These are phyloP conservation scores for Laticauda laticaudata DNA, from an alignment of 2,113 vertebrate species.

Conservation along the genomic window DNA sequence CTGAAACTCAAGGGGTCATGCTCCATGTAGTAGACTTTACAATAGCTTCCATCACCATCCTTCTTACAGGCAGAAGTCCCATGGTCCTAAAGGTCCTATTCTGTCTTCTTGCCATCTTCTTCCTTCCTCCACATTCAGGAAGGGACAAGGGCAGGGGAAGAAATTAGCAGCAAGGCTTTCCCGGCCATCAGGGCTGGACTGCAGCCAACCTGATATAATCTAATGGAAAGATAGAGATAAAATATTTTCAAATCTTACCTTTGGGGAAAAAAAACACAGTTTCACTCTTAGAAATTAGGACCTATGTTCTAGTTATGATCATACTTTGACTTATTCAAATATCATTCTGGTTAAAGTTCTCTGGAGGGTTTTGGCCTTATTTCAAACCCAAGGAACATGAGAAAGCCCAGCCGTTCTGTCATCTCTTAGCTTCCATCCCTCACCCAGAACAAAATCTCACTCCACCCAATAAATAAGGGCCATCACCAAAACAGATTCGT, in stretches of 20 bases:
- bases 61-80: too few species aligned
- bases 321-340: neutral
- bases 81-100: too few species aligned
- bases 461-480: neutral
- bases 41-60: too few species aligned
- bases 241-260: neutral
- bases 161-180: too few species aligned
- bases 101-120: too few species aligned
- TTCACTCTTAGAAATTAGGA: conserved; percentile 2
- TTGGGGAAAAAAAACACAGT: neutral
- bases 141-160: too few species aligned
- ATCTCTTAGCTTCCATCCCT: neutral
- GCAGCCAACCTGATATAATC: neutral
- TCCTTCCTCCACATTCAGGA: too few species aligned
- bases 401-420: neutral
- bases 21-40: too few species aligned
- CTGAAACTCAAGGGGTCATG: too few species aligned
- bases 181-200: too few species aligned
- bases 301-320: neutral
- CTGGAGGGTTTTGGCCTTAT: neutral
- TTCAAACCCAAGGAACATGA: neutral
- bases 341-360: conserved; percentile 9
- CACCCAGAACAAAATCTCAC: neutral
- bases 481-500: conserved; percentile 5
- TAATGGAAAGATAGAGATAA: neutral